phyloP scores from a whole-genome alignment of 2,113 vertebrate species.

The Argyrosomus japonicus region DNA sequence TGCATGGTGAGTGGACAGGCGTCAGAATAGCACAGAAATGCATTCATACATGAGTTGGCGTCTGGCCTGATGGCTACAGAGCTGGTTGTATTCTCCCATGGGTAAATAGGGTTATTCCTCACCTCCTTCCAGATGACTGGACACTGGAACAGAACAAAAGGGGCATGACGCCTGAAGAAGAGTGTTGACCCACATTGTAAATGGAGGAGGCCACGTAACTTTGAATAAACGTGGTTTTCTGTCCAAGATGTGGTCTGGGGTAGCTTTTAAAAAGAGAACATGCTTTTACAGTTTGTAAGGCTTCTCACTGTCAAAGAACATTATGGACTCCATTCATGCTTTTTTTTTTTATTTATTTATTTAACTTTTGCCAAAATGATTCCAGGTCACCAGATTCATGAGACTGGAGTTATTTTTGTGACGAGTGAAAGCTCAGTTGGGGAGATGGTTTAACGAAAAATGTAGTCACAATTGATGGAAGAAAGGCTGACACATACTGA shows the following conservation, averaged over 20 bases:
- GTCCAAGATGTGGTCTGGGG: background rate
- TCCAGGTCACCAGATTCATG: background rate
- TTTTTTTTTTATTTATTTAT: background rate
- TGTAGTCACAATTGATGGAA: too few relatives aligned
- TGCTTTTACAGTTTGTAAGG: conserved; percentile 1
- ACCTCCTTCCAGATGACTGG: conserved; percentile 34
- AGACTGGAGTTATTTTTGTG: background rate
- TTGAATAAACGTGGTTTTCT: background rate
- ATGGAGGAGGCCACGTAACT: conserved; percentile 9
- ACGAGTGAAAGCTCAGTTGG: background rate
- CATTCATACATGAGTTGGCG: background rate
- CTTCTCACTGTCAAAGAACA: conserved; percentile 1
- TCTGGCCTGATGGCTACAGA: background rate
- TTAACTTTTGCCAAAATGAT: background rate
- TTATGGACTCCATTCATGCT: background rate
- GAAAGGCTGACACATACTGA: too few relatives aligned
- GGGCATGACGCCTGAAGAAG: conserved; percentile 15
- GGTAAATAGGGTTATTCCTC: conserved; percentile 27
- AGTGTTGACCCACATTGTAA: conserved; percentile 34
- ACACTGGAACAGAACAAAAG: conserved; percentile 26
- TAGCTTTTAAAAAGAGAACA: background rate
- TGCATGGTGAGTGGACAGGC: background rate
- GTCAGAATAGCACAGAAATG: background rate
- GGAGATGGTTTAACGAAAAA: too few relatives aligned
- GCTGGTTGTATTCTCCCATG: conserved; percentile 11